Evolutionary conservation across 1,140 invertebrate species (phyloP).

Genomic region (Archegozetes longisetosus): DNA sequence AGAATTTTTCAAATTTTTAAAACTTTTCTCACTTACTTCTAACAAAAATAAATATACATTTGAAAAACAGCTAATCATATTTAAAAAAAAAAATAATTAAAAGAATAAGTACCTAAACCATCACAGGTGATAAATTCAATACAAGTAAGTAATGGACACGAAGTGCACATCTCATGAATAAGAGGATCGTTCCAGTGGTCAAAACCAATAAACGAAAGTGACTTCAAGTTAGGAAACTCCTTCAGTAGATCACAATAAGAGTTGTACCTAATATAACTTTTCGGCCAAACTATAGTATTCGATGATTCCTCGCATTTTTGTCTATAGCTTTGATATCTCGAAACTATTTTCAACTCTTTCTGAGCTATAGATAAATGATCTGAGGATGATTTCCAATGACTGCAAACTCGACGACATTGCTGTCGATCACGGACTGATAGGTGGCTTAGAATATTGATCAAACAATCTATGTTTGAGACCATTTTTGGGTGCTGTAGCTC

Average conservation of each 20-base stretch:
- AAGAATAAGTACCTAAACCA: slow-evolving; percentile 3
- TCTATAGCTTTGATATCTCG: background rate
- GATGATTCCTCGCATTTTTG: background rate
- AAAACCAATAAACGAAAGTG: background rate
- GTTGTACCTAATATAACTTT: slow-evolving; percentile 2
- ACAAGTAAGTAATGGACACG: background rate
- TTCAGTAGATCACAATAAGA: background rate
- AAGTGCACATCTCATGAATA: background rate
- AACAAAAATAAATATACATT: too few species aligned
- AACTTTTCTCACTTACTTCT: too few species aligned
- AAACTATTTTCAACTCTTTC: background rate
- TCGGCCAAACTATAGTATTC: slow-evolving; percentile 3
- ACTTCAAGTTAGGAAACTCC: slow-evolving; percentile 1
- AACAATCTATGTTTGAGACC: slow-evolving; percentile 4
- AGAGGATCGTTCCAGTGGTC: slow-evolving; percentile 13
- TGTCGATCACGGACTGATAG: slow-evolving; percentile 5
- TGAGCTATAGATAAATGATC: background rate
- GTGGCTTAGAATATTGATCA: background rate
- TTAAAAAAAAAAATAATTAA: too few species aligned
- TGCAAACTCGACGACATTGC: background rate
- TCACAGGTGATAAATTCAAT: background rate
- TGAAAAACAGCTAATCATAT: too few species aligned
- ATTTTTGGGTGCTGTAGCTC: too few species aligned
- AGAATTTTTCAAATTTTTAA: too few species aligned
- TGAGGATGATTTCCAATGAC: background rate